Evolutionary conservation across 2,113 vertebrate genomes (phyloP).

Genomic region (Promerops cafer): DNA sequence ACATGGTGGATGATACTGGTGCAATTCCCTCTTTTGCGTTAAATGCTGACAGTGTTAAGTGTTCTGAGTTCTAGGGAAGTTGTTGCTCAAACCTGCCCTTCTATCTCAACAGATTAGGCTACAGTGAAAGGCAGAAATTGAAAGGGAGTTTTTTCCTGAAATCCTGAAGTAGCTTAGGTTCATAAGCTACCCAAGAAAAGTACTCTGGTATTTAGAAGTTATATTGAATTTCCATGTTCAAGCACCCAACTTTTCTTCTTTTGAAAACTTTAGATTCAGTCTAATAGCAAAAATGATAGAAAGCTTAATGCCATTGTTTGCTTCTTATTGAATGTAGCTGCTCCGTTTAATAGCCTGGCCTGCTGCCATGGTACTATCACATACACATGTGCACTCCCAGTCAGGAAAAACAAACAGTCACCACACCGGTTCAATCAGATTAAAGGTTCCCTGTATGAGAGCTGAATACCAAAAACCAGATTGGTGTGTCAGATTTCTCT

Average conservation of each 20-base stretch:
- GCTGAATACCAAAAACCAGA: slow-evolving; percentile 45
- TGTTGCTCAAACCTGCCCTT: background rate
- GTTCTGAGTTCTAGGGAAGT: background rate
- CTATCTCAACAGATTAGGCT: background rate
- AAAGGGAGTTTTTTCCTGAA: background rate
- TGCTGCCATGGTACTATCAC: slow-evolving; percentile 1
- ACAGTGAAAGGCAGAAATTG: background rate
- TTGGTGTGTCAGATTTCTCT: background rate
- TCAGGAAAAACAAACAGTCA: slow-evolving; percentile 50
- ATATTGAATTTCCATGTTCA: background rate
- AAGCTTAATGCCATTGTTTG: slow-evolving; percentile 3
- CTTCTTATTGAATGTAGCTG: slow-evolving; percentile 18
- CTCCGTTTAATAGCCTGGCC: slow-evolving; percentile 42
- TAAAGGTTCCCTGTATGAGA: slow-evolving; percentile 21
- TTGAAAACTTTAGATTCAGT: background rate
- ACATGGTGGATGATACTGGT: background rate
- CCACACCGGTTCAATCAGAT: slow-evolving; percentile 38
- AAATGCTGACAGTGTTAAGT: background rate
- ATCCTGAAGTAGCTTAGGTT: background rate
- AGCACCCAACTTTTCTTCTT: background rate
- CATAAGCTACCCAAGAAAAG: background rate
- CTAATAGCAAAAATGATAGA: background rate
- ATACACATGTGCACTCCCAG: background rate
- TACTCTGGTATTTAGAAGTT: background rate
- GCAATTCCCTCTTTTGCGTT: background rate